Evolutionary conservation across 23 tunicate species (phyloP).

Genomic region (Ciona savignyi): DNA sequence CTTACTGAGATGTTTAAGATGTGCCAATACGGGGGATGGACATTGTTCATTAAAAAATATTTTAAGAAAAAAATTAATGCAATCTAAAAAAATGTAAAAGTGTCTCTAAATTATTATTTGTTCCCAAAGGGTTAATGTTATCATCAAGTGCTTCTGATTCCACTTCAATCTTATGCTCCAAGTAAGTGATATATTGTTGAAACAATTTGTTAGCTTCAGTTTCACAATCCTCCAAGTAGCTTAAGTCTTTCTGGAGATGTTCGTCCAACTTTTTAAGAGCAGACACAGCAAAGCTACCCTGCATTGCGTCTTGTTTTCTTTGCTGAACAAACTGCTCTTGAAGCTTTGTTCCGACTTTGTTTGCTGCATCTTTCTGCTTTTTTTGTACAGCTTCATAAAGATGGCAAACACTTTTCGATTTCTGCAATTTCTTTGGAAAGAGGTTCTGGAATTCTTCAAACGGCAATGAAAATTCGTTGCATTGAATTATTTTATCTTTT

Average conservation of each 20-base stretch:
- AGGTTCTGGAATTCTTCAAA: neutral
- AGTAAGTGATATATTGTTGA: no score
- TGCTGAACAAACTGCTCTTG: neutral
- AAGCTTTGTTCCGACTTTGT: neutral
- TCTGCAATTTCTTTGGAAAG: neutral
- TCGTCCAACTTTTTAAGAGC: neutral
- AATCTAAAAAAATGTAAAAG: neutral
- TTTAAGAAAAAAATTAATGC: neutral
- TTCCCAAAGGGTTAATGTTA: no score
- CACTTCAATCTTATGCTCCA: no score
- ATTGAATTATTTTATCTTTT: neutral
- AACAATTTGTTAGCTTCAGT: no score
- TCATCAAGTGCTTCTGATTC: no score
- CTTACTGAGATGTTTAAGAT: no score
- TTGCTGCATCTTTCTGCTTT: neutral
- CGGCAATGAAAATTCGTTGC: neutral
- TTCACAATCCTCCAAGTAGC: neutral
- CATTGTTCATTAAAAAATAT: no score
- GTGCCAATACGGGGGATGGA: no score
- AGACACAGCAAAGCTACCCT: neutral
- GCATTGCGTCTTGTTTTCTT: neutral
- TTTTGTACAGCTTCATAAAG: neutral
- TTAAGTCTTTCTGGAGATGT: neutral
- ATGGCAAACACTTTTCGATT: neutral
- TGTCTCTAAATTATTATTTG: no score